These are phyloP conservation scores for Todus mexicanus DNA, from an alignment of 2,797 vertebrate species.

Conservation along the genomic window DNA sequence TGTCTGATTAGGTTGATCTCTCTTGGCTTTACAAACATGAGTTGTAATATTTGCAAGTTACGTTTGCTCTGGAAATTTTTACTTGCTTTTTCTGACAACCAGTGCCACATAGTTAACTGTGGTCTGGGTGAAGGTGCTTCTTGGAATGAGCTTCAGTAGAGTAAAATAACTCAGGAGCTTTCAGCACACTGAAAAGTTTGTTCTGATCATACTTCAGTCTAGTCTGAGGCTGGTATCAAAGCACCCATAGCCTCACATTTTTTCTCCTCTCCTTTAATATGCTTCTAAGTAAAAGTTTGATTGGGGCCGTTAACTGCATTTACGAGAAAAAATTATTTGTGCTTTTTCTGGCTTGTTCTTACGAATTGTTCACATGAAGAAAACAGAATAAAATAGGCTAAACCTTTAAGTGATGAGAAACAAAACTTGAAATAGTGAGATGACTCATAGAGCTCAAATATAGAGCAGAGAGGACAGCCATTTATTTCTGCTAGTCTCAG, in stretches of 20 bases:
- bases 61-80: neutral
- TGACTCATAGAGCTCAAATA: conserved; percentile 20
- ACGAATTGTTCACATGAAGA: neutral
- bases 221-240: neutral
- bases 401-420: conserved; percentile 16
- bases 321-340: neutral
- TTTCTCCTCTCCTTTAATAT: neutral
- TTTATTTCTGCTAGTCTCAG: neutral
- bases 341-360: neutral
- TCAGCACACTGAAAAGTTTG: neutral
- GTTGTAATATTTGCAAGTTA: neutral
- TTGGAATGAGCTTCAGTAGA: neutral
- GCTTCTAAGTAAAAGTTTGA: neutral
- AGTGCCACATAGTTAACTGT: neutral
- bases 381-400: neutral
- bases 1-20: fast-evolving
- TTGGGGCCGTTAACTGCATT: neutral
- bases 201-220: neutral
- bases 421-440: conserved; percentile 18
- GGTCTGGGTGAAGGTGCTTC: neutral
- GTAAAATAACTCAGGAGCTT: neutral
- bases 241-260: neutral
- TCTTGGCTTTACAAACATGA: neutral
- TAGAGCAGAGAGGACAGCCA: neutral
- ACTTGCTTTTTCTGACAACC: neutral